A percentile compares a stretch with the other conserved stretches of the same genome.
phyloP scores from a whole-genome alignment of 1,140 invertebrate species.

The Zaprionus capensis region DNA sequence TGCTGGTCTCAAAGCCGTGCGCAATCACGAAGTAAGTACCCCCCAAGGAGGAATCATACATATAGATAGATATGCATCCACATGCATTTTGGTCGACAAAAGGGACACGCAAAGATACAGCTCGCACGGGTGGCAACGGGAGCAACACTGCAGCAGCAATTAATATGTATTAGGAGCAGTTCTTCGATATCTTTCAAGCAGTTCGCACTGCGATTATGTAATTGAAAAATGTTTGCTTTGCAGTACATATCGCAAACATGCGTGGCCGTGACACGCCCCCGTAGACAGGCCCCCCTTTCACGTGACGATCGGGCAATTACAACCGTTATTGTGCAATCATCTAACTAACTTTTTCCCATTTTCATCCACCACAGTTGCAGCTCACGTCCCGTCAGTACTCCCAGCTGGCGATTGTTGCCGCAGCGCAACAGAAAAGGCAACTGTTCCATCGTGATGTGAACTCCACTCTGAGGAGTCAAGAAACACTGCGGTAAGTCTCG shows the following conservation, averaged over 20 bases:
- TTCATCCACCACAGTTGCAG: conserved; percentile 55
- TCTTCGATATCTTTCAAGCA: conserved; percentile 19
- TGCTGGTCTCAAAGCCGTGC: conserved; percentile 61
- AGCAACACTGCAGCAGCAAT: not conserved
- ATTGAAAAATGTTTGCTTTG: conserved; percentile 52
- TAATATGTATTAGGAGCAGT: conserved; percentile 25
- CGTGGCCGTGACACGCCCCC: conserved; percentile 41
- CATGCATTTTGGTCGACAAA: not conserved
- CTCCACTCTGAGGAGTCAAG: conserved; percentile 33
- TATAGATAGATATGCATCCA: conserved; percentile 2
- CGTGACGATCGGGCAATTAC: conserved; percentile 54
- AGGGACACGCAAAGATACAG: not conserved
- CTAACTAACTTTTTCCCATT: conserved; percentile 1
- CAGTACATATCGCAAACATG: conserved; percentile 25
- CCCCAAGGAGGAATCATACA: conserved; percentile 8
- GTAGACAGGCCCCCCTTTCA: conserved; percentile 25
- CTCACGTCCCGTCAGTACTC: conserved; percentile 76
- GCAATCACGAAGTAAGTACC: conserved; percentile 76
- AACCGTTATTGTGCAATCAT: conserved; percentile 59
- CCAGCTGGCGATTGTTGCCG: conserved; percentile 56
- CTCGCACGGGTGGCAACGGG: not conserved
- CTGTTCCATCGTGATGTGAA: conserved; percentile 43
- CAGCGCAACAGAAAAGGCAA: conserved; percentile 44
- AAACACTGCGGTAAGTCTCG: conserved; percentile 41
- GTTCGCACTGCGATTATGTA: conserved; percentile 65